Conservation (phyloP, 2,797 vertebrate species). For the Protonibea diacanthus region DNA sequence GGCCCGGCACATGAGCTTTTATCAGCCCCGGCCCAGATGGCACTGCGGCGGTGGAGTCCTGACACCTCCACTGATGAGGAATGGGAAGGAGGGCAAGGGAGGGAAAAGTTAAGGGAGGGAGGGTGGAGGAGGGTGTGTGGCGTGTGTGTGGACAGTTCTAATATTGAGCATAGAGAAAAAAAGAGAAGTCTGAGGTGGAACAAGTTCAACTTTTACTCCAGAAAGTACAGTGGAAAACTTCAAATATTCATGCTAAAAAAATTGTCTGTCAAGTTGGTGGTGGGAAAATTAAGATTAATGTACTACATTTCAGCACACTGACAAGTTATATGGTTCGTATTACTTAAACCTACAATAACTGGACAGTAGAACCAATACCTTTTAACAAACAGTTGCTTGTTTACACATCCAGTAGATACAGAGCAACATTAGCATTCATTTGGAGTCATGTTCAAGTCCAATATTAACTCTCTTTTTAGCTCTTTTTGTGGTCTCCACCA, state of each 20-base stretch:
- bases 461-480: not conserved
- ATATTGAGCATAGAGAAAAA: slow-evolving; percentile 6
- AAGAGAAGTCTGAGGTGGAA: slow-evolving; percentile 35
- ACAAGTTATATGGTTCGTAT: not conserved
- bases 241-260: not conserved
- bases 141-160: slow-evolving; percentile 40
- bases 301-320: not conserved
- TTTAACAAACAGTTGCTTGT: not conserved
- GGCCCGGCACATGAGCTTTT: slow-evolving; percentile 85
- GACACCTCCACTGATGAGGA: slow-evolving; percentile 79
- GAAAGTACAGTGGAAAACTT: not conserved
- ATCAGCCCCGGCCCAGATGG: slow-evolving; percentile 85
- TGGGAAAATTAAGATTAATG: not conserved
- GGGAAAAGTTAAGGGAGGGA: slow-evolving; percentile 28
- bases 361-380: not conserved
- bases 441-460: not conserved
- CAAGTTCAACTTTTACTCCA: slow-evolving; percentile 21
- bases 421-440: not conserved
- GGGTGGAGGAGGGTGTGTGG: slow-evolving; percentile 21
- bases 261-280: not conserved
- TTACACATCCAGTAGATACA: not conserved
- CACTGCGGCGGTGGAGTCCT: slow-evolving; percentile 72
- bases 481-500: not conserved
- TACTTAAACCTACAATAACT: not conserved
- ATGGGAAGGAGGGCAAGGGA: slow-evolving; percentile 54